Conservation (phyloP, 2,797 vertebrate species). For the Adelosebastes latens region DNA sequence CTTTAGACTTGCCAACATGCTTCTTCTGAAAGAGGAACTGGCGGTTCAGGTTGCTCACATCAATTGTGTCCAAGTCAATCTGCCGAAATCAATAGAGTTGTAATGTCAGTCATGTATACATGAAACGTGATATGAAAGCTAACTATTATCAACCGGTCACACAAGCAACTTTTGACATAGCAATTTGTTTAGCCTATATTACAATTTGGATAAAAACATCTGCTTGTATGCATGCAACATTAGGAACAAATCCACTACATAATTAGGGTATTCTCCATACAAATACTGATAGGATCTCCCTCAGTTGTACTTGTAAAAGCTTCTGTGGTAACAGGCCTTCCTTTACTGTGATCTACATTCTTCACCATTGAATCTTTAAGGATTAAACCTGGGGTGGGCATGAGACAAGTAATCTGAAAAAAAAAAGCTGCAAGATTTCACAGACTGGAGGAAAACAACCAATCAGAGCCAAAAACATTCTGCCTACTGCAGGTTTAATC, state of each 20-base stretch:
- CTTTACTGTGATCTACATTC: neutral
- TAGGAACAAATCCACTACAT: neutral
- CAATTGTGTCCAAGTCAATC: conserved; percentile 99
- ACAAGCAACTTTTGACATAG: neutral
- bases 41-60: conserved; percentile 98
- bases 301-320: neutral
- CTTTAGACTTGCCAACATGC: conserved; percentile 98
- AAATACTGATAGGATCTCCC: neutral
- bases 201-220: neutral
- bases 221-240: neutral
- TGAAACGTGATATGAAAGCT: neutral
- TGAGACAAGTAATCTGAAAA: too few species aligned
- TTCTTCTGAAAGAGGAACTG: conserved; percentile 99
- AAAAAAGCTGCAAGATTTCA: too few species aligned
- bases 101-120: neutral
- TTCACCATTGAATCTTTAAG: neutral
- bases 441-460: too few species aligned
- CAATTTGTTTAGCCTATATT: neutral
- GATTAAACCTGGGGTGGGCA: too few species aligned
- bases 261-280: rapidly evolving
- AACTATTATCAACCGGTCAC: neutral
- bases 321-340: neutral
- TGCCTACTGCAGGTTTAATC: too few species aligned
- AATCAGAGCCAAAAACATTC: too few species aligned
- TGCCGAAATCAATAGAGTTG: conserved; percentile 59